Base-by-base conservation (phyloP, 2,888 invertebrate species). In the Pachycephus smyrnensis region DNA sequence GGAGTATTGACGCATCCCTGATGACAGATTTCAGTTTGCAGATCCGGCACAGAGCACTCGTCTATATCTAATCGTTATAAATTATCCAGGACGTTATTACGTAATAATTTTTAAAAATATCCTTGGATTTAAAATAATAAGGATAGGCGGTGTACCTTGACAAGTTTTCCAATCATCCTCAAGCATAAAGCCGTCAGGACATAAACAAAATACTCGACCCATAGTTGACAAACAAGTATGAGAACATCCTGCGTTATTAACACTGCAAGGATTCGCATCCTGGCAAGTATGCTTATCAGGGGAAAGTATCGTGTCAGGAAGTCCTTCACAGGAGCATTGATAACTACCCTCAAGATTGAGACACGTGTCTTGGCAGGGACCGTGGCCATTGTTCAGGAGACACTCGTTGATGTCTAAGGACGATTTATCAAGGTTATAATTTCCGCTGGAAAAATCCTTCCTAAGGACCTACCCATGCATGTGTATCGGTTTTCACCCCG, bases 281-380 rank as follows among this genome's bases (percentile, higher is more conserved):
- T 92, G 92, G 84, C 94, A 95, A 36, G 93, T 92, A 88, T 93
- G 94, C 84, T 93, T 93, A 91, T 95, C 94, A 12, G 90, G 80
- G 11, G 92, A 91, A 82, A 95, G 92, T 76, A 91, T 89, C 9
- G 94, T 94, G 76, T 94, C 94, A 33, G 93, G 92, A 69, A 94
- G 90, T 80, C 92, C 90, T 73, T 92, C 92, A 87, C 95, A 95
- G 55, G 93, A 92, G 86, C 95, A 95, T 79, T 88, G 89, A 90
- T 94, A 95, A 77, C 93, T 92, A 71, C 94, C 94, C 85, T 92
- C 91, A 40, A 92, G 92, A 88, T 95, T 95, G 80, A 90, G 89
- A 89, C 95, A 95, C 73, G 92, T 92, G 86, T 94, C 94, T 89
- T 95, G 94, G 86, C 95, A 95, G 15, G 94, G 94, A 15, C 94